Evolutionary conservation across 2,888 invertebrate species (phyloP).

Genomic region (Cremastinae sp.): DNA sequence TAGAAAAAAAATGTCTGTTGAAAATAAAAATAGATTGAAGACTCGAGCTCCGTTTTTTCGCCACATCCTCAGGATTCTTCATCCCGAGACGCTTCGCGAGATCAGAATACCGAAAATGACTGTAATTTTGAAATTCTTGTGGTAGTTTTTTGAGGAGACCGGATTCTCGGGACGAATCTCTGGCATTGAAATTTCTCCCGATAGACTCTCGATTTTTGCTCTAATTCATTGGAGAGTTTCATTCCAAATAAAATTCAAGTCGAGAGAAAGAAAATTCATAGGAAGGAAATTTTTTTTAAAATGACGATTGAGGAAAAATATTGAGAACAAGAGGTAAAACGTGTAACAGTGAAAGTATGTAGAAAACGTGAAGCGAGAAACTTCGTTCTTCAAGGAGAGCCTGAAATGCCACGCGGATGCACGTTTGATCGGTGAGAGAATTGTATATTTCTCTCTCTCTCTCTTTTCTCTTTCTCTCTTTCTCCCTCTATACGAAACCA

Average conservation of each 20-base stretch:
- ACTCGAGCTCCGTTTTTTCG: background rate
- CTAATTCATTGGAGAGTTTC: too few relatives aligned
- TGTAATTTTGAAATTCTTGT: constrained; percentile 35
- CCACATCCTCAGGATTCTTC: background rate
- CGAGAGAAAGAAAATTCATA: constrained; percentile 7
- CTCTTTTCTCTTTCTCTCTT: constrained; percentile 10
- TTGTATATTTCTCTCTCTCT: constrained; percentile 31
- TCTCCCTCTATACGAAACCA: constrained; percentile 18
- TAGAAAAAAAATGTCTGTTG: too few relatives aligned
- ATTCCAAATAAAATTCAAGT: constrained; percentile 13
- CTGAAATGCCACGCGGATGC: constrained; percentile 50
- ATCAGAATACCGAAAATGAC: constrained; percentile 32
- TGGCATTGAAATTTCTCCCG: background rate
- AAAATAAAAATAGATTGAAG: too few relatives aligned
- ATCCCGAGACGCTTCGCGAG: background rate
- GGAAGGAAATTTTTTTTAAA: too few relatives aligned
- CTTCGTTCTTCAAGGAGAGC: constrained; percentile 59
- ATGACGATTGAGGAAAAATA: constrained; percentile 8
- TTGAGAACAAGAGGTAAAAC: constrained; percentile 38
- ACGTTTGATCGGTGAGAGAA: constrained; percentile 47
- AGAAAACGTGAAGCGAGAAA: constrained; percentile 34
- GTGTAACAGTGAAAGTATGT: constrained; percentile 57
- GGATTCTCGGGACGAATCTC: constrained; percentile 20
- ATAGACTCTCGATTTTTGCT: constrained; percentile 4
- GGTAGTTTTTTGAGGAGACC: constrained; percentile 28